Base-by-base conservation (phyloP, 2,113 vertebrate genomes). In the Origma solitaria region DNA sequence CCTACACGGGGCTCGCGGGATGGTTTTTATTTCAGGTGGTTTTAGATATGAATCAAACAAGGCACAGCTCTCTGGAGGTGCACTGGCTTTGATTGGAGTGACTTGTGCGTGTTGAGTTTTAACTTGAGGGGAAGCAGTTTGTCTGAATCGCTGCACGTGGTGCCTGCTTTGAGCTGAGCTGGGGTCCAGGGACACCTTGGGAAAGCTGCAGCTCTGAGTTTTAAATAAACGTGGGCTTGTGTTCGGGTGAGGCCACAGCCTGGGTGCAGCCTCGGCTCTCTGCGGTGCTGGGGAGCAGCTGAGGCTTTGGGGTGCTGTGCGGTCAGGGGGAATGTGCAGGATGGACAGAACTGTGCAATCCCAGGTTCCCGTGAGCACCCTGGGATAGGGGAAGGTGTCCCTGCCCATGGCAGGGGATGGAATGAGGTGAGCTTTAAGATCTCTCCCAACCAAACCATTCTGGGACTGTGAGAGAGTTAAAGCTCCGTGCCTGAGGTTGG, bases 71-170 rank as follows among this genome's bases (percentile, higher is more conserved):
- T 30, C 45, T 53, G 73, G 61, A n/a, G 66, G 18, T 30, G 65
- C 17, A 54, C n/a, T 77, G 40, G 35, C 50, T 93, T 85, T 54
- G 35, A 15, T n/a, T 62, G 2, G 1, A 66, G 61, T 16, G 49
- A 45, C 14, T 45, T 5, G 6, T 45, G 23, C 0, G 0, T 27
- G 10, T 66, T 4, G 20, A 27, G 64, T 20, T 86, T 47, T 61
- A 45, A 54, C 30, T 38, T 13, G 18, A 47, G 65, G 64, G 64
- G 87, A 83, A 25, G 15, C 8, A 5, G 31, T 58, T 90, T 2
- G 2, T 35, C 25, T 27, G 38, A 64, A 49, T 65, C 0, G 0
- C 42, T 88, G 3, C n/a, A 20, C 6, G 6, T 5, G 23, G 15
- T 54, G 47, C 24, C 37, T 56, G 68, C 71, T 92, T 45, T 42